phyloP scores from a whole-genome alignment of 2,888 invertebrate species.

The Caenorhabditis sulstoni region DNA sequence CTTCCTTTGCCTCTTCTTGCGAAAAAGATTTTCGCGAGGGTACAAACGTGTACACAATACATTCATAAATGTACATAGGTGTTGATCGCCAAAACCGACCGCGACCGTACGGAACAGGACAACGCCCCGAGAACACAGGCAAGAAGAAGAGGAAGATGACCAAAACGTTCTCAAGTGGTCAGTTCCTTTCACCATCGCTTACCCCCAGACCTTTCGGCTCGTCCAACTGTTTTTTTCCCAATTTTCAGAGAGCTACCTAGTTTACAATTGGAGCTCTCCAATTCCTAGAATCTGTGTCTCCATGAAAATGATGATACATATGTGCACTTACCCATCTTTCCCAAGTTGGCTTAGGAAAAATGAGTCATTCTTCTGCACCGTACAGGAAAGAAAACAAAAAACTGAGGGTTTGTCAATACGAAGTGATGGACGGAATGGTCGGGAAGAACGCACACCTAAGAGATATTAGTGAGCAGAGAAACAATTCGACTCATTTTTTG shows the following conservation, averaged over 20 bases:
- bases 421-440: conserved; percentile 19
- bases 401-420: conserved; percentile 35
- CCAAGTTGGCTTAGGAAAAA: not conserved
- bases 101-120: conserved; percentile 20
- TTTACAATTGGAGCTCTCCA: not conserved
- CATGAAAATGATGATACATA: not conserved
- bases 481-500: not conserved
- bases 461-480: conserved; percentile 1
- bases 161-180: conserved; percentile 20
- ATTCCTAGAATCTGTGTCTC: not conserved
- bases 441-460: conserved; percentile 2
- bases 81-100: conserved; percentile 16
- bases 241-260: too few relatives aligned
- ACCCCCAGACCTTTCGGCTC: not conserved
- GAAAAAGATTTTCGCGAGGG: conserved; percentile 5
- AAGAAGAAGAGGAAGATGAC: not conserved
- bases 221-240: not conserved
- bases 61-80: conserved; percentile 30
- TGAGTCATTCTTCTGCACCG: not conserved
- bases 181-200: not conserved
- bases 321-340: not conserved
- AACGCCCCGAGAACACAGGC: not conserved
- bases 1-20: not conserved
- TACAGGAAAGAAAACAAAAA: conserved; percentile 9
- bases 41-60: conserved; percentile 18